Conservation (phyloP, 1,140 invertebrate genomes). For the Phenacoccus solenopsis region DNA sequence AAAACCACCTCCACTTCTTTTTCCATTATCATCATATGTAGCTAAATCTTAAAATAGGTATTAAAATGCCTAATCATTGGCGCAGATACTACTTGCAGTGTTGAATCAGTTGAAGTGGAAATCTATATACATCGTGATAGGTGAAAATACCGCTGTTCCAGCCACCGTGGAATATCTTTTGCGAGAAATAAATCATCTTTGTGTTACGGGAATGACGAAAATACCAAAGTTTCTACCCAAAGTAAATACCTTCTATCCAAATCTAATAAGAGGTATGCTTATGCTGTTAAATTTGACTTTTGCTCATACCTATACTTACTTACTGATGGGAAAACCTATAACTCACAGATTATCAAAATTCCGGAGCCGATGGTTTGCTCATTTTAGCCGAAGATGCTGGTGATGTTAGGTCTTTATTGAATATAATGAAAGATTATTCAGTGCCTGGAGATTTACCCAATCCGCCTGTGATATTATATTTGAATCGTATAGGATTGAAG, state of each 20-base stretch:
- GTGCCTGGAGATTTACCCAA: background rate
- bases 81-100: background rate
- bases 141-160: background rate
- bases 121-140: background rate
- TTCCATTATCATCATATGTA: background rate
- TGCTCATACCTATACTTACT: background rate
- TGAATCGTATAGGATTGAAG: background rate
- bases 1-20: background rate
- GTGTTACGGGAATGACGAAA: background rate
- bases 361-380: background rate
- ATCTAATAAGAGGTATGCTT: background rate
- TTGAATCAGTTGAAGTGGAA: constrained; percentile 1
- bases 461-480: background rate
- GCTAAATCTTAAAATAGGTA: background rate
- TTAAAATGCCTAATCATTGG: background rate
- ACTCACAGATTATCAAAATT: background rate
- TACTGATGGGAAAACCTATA: background rate
- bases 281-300: background rate
- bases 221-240: background rate
- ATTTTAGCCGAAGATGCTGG: background rate
- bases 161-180: background rate
- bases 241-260: background rate
- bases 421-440: background rate
- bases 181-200: background rate
- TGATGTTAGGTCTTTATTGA: background rate